Evolutionary conservation across 2,797 vertebrate species (phyloP).

Genomic region (Bradypodion ventrale): DNA sequence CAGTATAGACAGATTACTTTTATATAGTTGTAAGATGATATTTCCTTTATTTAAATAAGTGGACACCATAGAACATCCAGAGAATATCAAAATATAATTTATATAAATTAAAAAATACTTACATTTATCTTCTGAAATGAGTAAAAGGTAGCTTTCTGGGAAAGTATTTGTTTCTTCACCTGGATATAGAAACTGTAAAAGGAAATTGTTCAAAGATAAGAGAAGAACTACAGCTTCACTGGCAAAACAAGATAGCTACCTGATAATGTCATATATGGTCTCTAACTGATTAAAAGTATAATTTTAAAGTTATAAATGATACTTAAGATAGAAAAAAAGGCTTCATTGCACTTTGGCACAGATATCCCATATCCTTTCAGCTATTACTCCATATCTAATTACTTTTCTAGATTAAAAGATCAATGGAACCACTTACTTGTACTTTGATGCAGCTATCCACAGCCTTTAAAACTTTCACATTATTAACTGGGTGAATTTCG

Average conservation of each 20-base stretch:
- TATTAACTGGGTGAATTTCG: constrained; percentile 92
- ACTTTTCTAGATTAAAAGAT: background rate
- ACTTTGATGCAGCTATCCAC: constrained; percentile 92
- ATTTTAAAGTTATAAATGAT: background rate
- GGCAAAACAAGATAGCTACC: background rate
- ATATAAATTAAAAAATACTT: constrained; percentile 66
- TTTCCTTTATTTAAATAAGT: background rate
- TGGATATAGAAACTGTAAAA: constrained; percentile 87
- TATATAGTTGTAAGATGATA: background rate
- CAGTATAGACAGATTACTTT: background rate
- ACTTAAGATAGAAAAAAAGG: background rate
- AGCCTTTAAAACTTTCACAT: constrained; percentile 94
- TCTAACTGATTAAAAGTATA: background rate
- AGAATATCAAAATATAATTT: background rate
- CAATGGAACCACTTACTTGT: constrained; percentile 80
- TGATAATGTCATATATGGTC: background rate
- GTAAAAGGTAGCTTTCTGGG: constrained; percentile 85
- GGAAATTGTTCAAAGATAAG: constrained; percentile 54
- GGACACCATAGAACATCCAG: background rate
- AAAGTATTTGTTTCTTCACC: constrained; percentile 70
- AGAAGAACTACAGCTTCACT: background rate
- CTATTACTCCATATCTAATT: constrained; percentile 9
- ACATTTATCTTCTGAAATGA: constrained; percentile 96
- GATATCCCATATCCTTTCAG: background rate
- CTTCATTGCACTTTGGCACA: background rate